These are phyloP conservation scores for Ophraella communa DNA, from an alignment of 2,888 invertebrate genomes.

Conservation along the genomic window DNA sequence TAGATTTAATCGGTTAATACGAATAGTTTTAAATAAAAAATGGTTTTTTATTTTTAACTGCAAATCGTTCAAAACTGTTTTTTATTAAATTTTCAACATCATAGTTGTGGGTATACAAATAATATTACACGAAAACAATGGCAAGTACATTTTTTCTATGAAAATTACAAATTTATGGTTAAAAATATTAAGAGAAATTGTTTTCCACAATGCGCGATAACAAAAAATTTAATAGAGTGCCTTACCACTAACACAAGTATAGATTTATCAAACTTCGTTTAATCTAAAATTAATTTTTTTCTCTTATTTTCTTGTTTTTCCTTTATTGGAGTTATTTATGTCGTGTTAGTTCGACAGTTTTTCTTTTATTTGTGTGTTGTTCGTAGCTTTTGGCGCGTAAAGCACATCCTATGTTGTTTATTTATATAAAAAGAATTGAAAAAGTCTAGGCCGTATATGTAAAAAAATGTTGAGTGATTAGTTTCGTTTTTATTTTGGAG, in stretches of 20 bases:
- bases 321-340: constrained; percentile 47
- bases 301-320: constrained; percentile 38
- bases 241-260: background rate
- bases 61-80: background rate
- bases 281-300: constrained; percentile 11
- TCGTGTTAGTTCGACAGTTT: constrained; percentile 53
- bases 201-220: background rate
- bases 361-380: constrained; percentile 47
- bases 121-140: background rate
- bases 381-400: constrained; percentile 58
- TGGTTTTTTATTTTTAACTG: background rate
- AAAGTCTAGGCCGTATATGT: constrained; percentile 52
- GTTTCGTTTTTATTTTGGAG: constrained; percentile 55
- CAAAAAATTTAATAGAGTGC: background rate
- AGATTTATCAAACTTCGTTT: constrained; percentile 15
- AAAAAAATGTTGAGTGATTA: constrained; percentile 56
- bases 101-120: background rate
- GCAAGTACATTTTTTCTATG: background rate
- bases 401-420: constrained; percentile 58
- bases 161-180: too few relatives aligned
- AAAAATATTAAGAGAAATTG: too few relatives aligned
- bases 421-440: constrained; percentile 40
- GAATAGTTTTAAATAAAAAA: too few relatives aligned
- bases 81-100: background rate
- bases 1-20: too few relatives aligned